Conservation (phyloP, 2,797 vertebrate genomes). For the Leptatherina wallacei region DNA sequence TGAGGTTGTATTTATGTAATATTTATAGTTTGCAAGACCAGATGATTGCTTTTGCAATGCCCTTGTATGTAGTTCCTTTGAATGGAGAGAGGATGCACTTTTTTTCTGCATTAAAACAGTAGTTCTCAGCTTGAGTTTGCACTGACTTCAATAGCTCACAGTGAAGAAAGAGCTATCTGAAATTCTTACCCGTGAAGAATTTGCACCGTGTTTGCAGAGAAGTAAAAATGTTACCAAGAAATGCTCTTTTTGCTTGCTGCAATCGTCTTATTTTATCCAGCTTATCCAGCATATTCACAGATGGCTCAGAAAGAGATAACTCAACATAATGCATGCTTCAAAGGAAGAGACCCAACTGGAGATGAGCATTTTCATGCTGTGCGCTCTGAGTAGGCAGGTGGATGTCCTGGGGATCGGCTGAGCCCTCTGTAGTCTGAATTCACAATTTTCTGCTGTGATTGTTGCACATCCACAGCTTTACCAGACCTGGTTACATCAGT, state of each 20-base stretch:
- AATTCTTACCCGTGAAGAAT: neutral
- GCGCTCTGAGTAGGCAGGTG: neutral
- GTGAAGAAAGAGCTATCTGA: neutral
- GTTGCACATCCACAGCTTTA: neutral
- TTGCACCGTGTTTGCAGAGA: neutral
- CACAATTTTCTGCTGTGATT: neutral
- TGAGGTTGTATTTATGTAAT: too few species aligned
- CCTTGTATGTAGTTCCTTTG: neutral
- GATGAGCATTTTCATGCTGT: neutral
- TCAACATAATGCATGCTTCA: neutral
- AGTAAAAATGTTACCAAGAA: neutral
- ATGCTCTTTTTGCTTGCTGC: neutral
- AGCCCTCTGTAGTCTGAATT: neutral
- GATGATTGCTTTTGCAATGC: neutral
- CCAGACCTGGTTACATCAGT: neutral
- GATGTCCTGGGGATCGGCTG: neutral
- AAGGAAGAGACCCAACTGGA: neutral
- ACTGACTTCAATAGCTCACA: neutral
- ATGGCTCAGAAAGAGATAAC: neutral
- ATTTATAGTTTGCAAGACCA: neutral
- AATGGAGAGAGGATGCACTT: neutral
- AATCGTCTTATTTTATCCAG: neutral
- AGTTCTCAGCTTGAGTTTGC: neutral
- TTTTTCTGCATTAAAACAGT: neutral
- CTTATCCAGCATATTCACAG: neutral